Percentiles rank a stretch among this genome's conserved stretches.
These are phyloP conservation scores for Oostethus manadensis DNA, from an alignment of 2,113 vertebrate species.

Conservation along the genomic window DNA sequence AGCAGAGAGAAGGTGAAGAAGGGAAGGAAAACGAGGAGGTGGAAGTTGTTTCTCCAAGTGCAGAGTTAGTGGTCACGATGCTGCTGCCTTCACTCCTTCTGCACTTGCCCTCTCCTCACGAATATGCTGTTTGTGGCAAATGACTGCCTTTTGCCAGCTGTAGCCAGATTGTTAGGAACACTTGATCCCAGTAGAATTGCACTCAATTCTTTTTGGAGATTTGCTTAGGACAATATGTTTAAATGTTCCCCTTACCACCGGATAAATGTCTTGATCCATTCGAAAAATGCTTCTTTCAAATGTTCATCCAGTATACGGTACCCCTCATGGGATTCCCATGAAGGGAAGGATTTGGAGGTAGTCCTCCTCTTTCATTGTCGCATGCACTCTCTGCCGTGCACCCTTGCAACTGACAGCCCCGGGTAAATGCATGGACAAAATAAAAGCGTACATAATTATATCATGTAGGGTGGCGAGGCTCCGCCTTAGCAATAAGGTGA, in stretches of 20 bases:
- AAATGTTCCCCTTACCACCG: too few species aligned
- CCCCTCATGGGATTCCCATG: too few species aligned
- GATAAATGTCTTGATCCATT: too few species aligned
- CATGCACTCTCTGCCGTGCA: too few species aligned
- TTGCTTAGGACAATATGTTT: neutral
- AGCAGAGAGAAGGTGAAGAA: constrained; percentile 34
- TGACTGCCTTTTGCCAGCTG: constrained; percentile 4
- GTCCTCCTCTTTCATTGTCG: too few species aligned
- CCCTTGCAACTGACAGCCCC: too few species aligned
- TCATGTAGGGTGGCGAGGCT: too few species aligned
- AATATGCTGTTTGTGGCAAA: neutral
- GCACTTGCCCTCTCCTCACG: neutral
- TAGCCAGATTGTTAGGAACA: neutral
- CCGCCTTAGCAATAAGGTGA: too few species aligned
- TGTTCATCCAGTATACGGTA: too few species aligned
- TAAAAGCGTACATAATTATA: too few species aligned
- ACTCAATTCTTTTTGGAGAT: neutral
- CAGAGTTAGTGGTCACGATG: constrained; percentile 54
- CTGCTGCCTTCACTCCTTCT: constrained; percentile 29
- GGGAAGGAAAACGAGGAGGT: constrained; percentile 29
- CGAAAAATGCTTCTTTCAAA: too few species aligned
- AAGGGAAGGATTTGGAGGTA: too few species aligned
- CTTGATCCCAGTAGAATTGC: neutral
- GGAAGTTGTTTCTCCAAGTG: constrained; percentile 44
- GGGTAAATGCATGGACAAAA: neutral